Conservation (phyloP, 2,113 vertebrate species). For the Microtus richardsoni region DNA sequence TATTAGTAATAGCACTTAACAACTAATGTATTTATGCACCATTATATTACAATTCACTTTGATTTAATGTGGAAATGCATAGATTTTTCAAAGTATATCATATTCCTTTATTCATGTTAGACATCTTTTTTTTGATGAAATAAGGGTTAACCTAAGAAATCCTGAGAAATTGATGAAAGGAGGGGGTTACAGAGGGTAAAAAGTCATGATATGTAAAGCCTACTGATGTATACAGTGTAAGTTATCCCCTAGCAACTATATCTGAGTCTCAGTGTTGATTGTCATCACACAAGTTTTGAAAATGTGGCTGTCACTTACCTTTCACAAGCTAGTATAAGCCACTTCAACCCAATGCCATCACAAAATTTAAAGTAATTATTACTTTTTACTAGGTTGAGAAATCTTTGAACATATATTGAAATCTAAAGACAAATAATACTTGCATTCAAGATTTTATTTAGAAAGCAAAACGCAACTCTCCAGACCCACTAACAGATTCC, state of each 20-base stretch:
- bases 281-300: neutral
- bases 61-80: neutral
- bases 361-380: neutral
- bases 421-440: neutral
- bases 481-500: neutral
- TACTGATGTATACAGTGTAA: neutral
- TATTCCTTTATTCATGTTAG: conserved; percentile 22
- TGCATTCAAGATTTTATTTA: neutral
- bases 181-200: rapidly evolving
- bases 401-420: neutral
- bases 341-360: neutral
- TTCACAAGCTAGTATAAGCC: neutral
- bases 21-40: neutral
- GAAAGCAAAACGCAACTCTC: neutral
- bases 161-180: neutral
- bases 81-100: neutral
- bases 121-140: neutral
- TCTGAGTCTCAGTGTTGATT: neutral
- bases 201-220: neutral
- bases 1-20: neutral
- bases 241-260: neutral
- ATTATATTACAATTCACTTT: neutral
- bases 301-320: neutral
- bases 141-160: neutral
- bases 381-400: neutral